Conservation (phyloP, 2,888 invertebrate genomes). For the Salticus scenicus region DNA sequence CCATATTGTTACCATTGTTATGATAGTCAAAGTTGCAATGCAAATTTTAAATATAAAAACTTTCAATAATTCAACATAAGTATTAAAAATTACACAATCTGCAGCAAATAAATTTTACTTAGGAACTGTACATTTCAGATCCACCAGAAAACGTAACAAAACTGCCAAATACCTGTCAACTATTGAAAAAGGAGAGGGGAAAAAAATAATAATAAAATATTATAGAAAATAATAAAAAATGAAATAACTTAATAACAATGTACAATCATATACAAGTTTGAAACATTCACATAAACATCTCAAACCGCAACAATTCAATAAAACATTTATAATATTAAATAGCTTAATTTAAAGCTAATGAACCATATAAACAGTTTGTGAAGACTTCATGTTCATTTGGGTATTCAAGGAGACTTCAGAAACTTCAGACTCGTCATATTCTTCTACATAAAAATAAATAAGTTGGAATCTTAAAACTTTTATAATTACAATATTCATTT, state of each 20-base stretch:
- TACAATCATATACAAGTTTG: conserved; percentile 43
- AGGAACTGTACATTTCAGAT: background rate
- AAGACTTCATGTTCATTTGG: conserved; percentile 62
- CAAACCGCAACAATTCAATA: conserved; percentile 59
- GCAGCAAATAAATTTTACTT: background rate
- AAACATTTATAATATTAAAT: conserved; percentile 42
- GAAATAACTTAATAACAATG: conserved; percentile 23
- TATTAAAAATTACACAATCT: background rate
- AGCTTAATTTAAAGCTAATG: conserved; percentile 43
- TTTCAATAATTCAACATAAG: background rate
- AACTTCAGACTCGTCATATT: conserved; percentile 57
- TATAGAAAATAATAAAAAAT: background rate
- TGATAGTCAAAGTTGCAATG: too few relatives aligned
- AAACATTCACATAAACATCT: conserved; percentile 63
- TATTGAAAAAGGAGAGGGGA: background rate
- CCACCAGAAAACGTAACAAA: background rate
- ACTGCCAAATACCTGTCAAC: background rate
- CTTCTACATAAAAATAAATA: too few relatives aligned
- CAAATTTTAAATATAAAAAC: too few relatives aligned
- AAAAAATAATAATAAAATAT: background rate
- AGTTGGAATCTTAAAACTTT: background rate
- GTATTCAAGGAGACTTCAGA: conserved; percentile 54
- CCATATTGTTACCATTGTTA: too few relatives aligned
- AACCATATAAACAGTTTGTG: conserved; percentile 66
- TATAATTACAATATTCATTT: too few relatives aligned